Percentiles rank a stretch among this genome's conserved stretches.
These are phyloP conservation scores for Achatina immaculata DNA, from an alignment of 1,140 invertebrate genomes.

Conservation along the genomic window DNA sequence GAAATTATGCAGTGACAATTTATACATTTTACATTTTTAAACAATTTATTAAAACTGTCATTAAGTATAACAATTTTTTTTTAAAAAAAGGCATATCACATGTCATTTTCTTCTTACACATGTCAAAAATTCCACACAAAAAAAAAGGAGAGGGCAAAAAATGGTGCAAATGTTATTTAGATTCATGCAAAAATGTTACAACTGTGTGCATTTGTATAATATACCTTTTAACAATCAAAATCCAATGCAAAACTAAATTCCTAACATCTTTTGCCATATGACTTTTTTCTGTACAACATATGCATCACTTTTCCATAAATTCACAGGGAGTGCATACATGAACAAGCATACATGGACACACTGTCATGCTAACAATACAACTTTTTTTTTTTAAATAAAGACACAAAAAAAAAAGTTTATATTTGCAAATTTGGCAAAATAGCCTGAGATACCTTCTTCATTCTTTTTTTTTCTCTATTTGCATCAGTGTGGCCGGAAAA, in stretches of 20 bases:
- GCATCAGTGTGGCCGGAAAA: slow-evolving; percentile 3
- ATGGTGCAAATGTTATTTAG: neutral
- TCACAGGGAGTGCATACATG: too few relatives aligned
- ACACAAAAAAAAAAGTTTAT: neutral
- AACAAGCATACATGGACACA: neutral
- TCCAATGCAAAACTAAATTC: too few relatives aligned
- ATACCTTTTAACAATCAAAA: too few relatives aligned
- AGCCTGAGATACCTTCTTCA: neutral
- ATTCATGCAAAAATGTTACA: neutral
- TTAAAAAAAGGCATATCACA: slow-evolving; percentile 4
- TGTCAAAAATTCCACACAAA: neutral
- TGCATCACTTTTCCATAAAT: too few relatives aligned
- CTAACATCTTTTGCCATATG: too few relatives aligned
- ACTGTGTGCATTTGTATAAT: too few relatives aligned
- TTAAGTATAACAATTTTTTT: neutral
- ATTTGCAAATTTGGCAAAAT: neutral
- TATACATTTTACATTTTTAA: neutral
- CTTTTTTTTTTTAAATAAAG: too few relatives aligned
- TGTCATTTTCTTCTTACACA: neutral
- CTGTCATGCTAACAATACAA: neutral
- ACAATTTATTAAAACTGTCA: neutral
- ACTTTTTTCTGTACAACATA: too few relatives aligned
- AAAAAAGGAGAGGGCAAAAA: neutral
- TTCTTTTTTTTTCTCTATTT: too few relatives aligned
- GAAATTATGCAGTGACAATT: neutral